Evolutionary conservation across 2,113 vertebrate species (phyloP).

Genomic region (Falco punctatus): DNA sequence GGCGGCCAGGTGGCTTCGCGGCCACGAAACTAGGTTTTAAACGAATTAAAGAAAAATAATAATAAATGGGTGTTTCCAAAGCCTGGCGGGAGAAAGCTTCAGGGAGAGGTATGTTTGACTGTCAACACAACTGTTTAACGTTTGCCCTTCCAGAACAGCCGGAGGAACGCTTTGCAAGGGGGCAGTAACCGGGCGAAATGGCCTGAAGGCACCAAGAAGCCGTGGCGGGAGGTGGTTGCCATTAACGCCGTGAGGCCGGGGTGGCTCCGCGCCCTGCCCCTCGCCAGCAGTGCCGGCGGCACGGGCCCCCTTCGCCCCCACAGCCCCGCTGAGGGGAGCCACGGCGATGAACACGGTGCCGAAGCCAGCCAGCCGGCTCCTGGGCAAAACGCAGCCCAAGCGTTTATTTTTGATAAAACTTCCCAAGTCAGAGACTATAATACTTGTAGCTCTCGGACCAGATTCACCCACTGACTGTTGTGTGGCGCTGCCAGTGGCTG

Average conservation of each 20-base stretch:
- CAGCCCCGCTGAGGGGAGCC: accelerated
- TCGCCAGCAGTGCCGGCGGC: accelerated
- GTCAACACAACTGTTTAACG: accelerated
- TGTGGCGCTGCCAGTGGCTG: background rate
- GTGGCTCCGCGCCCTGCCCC: background rate
- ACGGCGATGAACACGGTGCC: accelerated
- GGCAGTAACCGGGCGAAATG: accelerated
- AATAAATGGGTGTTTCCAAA: background rate
- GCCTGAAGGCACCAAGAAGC: background rate
- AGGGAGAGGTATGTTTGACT: accelerated
- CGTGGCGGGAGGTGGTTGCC: background rate
- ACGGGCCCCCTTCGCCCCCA: accelerated
- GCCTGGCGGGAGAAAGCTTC: too few relatives aligned
- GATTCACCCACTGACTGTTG: background rate
- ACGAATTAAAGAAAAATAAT: accelerated
- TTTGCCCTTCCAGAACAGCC: background rate
- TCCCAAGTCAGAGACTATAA: background rate
- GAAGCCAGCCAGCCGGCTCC: background rate
- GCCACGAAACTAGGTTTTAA: accelerated
- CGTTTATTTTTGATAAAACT: background rate
- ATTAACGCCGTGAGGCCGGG: accelerated
- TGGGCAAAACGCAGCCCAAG: accelerated
- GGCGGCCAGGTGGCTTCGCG: accelerated
- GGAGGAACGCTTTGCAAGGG: background rate
- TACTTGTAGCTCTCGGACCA: background rate